Evolutionary conservation across 2,888 invertebrate genomes (phyloP).

Genomic region (Chaetoderma sp.): DNA sequence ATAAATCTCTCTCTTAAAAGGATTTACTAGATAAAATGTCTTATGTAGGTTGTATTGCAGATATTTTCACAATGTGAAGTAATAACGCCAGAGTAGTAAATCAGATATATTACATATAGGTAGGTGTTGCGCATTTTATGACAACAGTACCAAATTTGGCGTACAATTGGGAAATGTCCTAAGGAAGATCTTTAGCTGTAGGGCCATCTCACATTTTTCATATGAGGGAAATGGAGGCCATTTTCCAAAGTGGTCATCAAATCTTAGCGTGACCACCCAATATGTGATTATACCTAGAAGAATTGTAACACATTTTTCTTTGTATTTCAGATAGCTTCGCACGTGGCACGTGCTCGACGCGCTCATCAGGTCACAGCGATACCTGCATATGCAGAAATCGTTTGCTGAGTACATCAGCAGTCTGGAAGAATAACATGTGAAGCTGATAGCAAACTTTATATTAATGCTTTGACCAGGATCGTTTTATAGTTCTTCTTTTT

Average conservation of each 20-base stretch:
- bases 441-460: neutral
- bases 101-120: too few species aligned
- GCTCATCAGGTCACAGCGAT: too few species aligned
- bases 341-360: neutral
- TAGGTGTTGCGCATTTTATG: neutral
- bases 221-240: neutral
- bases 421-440: neutral
- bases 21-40: too few species aligned
- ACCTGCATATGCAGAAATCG: neutral
- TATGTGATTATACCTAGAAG: neutral
- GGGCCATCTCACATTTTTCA: neutral
- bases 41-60: too few species aligned
- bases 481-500: neutral
- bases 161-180: neutral
- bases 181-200: neutral
- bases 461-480: neutral
- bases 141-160: neutral
- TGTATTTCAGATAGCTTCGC: neutral
- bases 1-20: too few species aligned
- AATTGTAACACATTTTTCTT: neutral
- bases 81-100: too few species aligned
- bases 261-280: neutral
- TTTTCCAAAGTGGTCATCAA: neutral
- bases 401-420: neutral
- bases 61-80: too few species aligned